Percentiles rank a stretch among this genome's conserved stretches.
Evolutionary conservation across 64 coral and sea anemone species (phyloP).

Genomic region (Actinia tenebrosa): DNA sequence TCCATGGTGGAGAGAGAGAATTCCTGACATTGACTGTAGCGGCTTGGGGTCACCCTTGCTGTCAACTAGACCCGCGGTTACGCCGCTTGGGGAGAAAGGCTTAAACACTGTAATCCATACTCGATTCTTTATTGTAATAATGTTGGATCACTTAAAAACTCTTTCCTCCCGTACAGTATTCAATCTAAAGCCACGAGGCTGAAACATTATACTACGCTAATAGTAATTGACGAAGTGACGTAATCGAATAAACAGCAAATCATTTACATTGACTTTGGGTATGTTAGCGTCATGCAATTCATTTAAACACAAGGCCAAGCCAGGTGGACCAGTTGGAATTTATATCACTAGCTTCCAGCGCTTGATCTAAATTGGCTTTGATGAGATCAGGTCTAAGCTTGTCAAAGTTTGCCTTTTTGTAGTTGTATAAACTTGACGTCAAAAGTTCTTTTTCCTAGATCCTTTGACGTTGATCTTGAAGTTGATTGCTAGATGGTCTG

Average conservation of each 20-base stretch:
- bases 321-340: not conserved
- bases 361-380: not conserved
- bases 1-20: not conserved
- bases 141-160: no score
- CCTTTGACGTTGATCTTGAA: not conserved
- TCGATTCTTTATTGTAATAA: no score
- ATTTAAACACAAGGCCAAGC: not conserved
- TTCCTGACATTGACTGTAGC: not conserved
- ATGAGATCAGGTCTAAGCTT: not conserved
- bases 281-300: not conserved
- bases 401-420: slow-evolving; percentile 9
- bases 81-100: no score
- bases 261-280: not conserved
- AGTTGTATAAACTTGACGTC: not conserved
- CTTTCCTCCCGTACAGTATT: no score
- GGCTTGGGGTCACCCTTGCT: no score
- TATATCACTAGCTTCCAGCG: not conserved
- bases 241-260: no score
- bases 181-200: no score
- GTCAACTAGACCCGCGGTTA: no score
- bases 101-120: no score
- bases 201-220: no score
- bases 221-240: no score
- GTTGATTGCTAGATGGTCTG: not conserved
- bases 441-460: not conserved